A percentile compares a stretch with the other conserved stretches of the same genome.
Evolutionary conservation across 2,888 invertebrate species (phyloP).

Genomic region (Parnassius mnemosyne): DNA sequence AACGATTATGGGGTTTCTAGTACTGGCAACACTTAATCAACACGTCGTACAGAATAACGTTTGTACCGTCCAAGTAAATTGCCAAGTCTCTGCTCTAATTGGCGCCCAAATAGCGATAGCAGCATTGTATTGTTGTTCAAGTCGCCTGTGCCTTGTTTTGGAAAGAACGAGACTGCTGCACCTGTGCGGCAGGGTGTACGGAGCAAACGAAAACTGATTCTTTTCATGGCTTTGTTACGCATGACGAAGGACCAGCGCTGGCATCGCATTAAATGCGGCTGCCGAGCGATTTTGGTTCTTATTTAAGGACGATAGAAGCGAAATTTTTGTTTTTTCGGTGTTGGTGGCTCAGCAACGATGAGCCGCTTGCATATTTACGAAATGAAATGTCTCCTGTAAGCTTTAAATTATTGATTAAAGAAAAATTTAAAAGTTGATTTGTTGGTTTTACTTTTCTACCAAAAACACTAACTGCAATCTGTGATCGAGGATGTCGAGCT

Average conservation of each 20-base stretch:
- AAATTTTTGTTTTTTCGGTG: slow-evolving; percentile 53
- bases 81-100: neutral
- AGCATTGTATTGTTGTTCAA: neutral
- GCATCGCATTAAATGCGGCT: slow-evolving; percentile 32
- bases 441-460: slow-evolving; percentile 51
- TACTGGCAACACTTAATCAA: slow-evolving; percentile 9
- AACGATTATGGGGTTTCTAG: neutral
- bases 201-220: neutral
- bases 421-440: slow-evolving; percentile 71
- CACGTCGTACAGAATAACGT: neutral
- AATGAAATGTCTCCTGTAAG: slow-evolving; percentile 71
- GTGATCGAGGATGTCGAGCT: too few species aligned
- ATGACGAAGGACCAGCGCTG: slow-evolving; percentile 19
- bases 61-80: slow-evolving; percentile 11
- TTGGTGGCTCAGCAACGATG: slow-evolving; percentile 31
- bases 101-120: neutral
- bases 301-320: slow-evolving; percentile 40
- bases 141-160: neutral
- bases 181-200: neutral
- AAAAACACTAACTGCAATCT: too few species aligned
- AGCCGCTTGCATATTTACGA: slow-evolving; percentile 43
- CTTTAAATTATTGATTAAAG: slow-evolving; percentile 80
- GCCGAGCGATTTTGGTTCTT: slow-evolving; percentile 23
- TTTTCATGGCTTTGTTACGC: neutral
- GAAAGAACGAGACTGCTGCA: neutral